Percentiles rank a stretch among this genome's conserved stretches.
Conservation (phyloP, 1,140 invertebrate species). For the Drosophila oshimai region DNA sequence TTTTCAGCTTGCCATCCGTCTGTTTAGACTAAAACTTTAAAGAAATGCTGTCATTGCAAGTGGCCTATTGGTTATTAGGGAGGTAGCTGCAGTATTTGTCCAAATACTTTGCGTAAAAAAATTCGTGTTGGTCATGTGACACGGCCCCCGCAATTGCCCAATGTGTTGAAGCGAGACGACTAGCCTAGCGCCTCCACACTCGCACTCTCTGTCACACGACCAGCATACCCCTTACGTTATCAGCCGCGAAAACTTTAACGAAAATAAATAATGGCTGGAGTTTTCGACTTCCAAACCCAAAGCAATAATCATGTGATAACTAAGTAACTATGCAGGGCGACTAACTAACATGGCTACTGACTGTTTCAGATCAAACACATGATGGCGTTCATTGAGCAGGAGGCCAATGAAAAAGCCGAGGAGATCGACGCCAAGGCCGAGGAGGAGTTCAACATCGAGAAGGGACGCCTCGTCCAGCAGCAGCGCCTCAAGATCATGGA, state of each 20-base stretch:
- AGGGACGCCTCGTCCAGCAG: conserved; percentile 98
- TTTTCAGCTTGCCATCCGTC: not conserved
- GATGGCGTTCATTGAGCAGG: conserved; percentile 99
- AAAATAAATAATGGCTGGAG: conserved; percentile 28
- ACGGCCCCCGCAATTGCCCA: conserved; percentile 25
- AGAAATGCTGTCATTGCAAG: not conserved
- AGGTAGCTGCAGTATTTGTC: not conserved
- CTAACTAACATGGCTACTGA: not conserved
- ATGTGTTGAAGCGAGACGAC: conserved; percentile 67
- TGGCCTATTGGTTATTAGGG: not conserved
- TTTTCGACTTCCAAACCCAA: not conserved
- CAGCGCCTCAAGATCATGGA: conserved; percentile 99
- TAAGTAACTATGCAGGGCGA: not conserved
- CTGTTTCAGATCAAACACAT: conserved; percentile 97
- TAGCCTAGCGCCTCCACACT: conserved; percentile 38
- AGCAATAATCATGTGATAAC: conserved; percentile 45
- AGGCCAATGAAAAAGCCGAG: conserved; percentile 99
- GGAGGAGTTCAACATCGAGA: conserved; percentile 99
- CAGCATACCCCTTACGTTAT: conserved; percentile 35
- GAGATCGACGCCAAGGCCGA: conserved; percentile 99
- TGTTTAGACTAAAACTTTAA: not conserved
- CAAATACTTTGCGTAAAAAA: conserved; percentile 52
- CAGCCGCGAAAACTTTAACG: conserved; percentile 35
- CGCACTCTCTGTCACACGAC: conserved; percentile 67
- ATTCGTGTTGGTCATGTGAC: conserved; percentile 74